These are phyloP conservation scores for Eulacestoma nigropectus DNA, from an alignment of 2,113 vertebrate species.

Conservation along the genomic window DNA sequence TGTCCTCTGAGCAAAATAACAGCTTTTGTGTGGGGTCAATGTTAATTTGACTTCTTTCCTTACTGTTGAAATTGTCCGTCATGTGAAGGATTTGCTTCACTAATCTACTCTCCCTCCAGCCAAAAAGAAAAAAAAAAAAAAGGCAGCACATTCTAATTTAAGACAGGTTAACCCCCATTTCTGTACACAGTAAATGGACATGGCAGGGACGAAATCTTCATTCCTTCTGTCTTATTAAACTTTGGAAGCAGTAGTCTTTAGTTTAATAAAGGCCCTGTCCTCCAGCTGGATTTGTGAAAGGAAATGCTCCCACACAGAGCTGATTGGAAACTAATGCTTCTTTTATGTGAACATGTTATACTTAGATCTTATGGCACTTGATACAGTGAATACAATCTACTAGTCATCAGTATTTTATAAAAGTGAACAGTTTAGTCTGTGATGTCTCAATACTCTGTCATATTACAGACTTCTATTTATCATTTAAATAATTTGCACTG, in stretches of 20 bases:
- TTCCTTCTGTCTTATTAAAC: not conserved
- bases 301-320: conserved; percentile 46
- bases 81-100: not conserved
- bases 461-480: not conserved
- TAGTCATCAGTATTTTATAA: conserved; percentile 9
- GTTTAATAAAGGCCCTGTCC: not conserved
- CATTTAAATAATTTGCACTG: conserved; percentile 14
- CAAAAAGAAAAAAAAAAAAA: not conserved
- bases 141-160: not conserved
- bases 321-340: conserved; percentile 12
- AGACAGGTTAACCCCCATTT: not conserved
- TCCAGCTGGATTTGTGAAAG: conserved; percentile 36
- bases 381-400: not conserved
- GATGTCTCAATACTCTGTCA: not conserved
- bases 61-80: not conserved
- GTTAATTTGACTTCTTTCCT: not conserved
- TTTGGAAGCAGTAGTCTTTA: not conserved
- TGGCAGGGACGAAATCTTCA: not conserved
- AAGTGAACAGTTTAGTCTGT: not conserved
- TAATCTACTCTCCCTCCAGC: not conserved
- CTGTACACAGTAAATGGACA: not conserved
- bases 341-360: conserved; percentile 16
- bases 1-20: not conserved
- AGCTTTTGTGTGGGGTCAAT: not conserved
- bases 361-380: not conserved